Evolutionary conservation across 2,888 invertebrate species (phyloP).

Genomic region (Alloscopus bannaensis): DNA sequence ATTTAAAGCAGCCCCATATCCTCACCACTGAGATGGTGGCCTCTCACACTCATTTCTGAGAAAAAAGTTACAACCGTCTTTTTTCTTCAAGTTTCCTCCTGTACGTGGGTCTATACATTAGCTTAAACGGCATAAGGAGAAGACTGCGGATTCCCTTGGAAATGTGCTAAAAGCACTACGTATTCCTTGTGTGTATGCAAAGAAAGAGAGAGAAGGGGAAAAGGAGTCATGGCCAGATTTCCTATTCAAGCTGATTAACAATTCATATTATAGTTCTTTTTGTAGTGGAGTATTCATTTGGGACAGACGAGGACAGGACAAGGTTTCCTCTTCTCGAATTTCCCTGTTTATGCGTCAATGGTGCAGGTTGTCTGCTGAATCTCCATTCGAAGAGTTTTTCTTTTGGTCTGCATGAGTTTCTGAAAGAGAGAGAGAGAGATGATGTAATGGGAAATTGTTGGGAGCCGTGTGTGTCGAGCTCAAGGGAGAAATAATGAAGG

Average conservation of each 20-base stretch:
- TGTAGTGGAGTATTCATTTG: conserved; percentile 42
- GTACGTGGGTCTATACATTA: too few species aligned
- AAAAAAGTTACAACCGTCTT: too few species aligned
- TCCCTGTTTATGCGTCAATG: conserved; percentile 19
- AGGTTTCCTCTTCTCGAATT: conserved; percentile 12
- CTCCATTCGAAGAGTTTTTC: too few species aligned
- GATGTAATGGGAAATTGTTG: conserved; percentile 56
- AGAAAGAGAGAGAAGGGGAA: background rate
- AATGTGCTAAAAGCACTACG: too few species aligned
- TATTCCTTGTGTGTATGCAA: background rate
- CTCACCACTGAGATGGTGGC: too few species aligned
- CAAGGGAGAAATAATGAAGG: conserved; percentile 50
- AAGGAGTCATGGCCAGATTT: background rate
- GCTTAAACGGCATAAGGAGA: too few species aligned
- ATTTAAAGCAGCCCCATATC: too few species aligned
- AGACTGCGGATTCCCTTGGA: too few species aligned
- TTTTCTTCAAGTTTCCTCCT: too few species aligned
- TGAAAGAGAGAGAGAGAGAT: conserved; percentile 27
- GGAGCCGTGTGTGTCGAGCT: conserved; percentile 29
- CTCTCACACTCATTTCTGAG: too few species aligned
- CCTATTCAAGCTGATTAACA: conserved; percentile 41
- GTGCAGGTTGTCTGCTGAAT: conserved; percentile 4
- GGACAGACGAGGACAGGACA: conserved; percentile 40
- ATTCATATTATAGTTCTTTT: conserved; percentile 53
- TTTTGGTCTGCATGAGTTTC: too few species aligned